Evolutionary conservation across 2,888 invertebrate species (phyloP), one percentile per base, ranked within the genome.

Genomic region (Psococerastis gibbosa): DNA sequence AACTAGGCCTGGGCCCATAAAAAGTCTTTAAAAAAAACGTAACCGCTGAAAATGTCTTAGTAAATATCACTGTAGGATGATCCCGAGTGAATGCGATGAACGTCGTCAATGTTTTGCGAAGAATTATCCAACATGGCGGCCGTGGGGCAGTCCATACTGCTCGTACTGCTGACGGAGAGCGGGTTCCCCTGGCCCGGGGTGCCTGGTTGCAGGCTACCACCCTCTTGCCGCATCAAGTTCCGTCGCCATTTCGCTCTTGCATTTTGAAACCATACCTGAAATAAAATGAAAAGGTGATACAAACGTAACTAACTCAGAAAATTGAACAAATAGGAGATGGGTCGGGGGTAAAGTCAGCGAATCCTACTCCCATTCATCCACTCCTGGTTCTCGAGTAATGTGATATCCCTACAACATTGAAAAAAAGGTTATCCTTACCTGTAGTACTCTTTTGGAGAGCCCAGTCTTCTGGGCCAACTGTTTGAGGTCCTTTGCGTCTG

Each of bases 181-280:
- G 61, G 59, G n/a, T 61, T 60, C 11, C 61, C 58, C 16, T 59
- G 57, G 51, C 59, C 33, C 41, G 32, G 31, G 22, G 18, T 23
- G 31, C n/a, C 35, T 17, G 38, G 38, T 18, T 15, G 38, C 6
- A 18, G 52, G 50, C 60, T 58, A 15, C 57, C 56, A 23, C 74
- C 71, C 56, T 88, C 87, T 57, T 85, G 87, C 42, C 87, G 67
- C 80, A 87, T 83, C 59, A 87, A 74, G 62, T 87, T 94, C 43
- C 97, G 75, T 51, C 98, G 76, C 84, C 92, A 97, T 67, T 98
- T 98, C 31, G 97, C 98, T 43, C 97, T 70, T 0, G 97, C 95
- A 60, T 98, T 98, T 73, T 98, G 97, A 63, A 97, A 97, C 97
- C 97, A 97, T 2, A 97, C 95, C 94, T 97, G 55, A 9, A 54